These are phyloP conservation scores for Aelia acuminata DNA, from an alignment of 2,888 invertebrate species.

Conservation along the genomic window DNA sequence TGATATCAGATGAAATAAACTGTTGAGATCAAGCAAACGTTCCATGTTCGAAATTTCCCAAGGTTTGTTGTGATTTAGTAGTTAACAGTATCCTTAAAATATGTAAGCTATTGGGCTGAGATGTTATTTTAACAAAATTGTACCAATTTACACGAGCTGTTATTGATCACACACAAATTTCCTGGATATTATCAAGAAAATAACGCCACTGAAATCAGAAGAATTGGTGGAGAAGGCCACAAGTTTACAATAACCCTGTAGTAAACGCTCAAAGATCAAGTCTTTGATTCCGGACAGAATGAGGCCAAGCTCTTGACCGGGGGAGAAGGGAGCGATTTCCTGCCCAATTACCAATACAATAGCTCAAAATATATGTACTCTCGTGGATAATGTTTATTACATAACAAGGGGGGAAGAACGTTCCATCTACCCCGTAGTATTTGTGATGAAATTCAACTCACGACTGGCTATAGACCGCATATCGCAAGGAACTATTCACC, in stretches of 20 bases:
- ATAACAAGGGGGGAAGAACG: background rate
- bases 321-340: background rate
- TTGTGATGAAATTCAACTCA: background rate
- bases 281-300: background rate
- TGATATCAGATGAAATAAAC: background rate
- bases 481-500: too few relatives aligned
- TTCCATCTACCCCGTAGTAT: background rate
- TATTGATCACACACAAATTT: background rate
- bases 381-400: background rate
- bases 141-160: background rate
- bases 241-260: background rate
- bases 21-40: background rate
- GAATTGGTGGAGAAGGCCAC: background rate
- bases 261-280: constrained; percentile 7
- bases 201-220: background rate
- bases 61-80: background rate
- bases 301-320: constrained; percentile 17
- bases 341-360: constrained; percentile 13
- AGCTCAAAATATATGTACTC: background rate
- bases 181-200: background rate
- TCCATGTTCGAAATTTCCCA: background rate
- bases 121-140: background rate
- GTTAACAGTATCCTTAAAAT: background rate
- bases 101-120: background rate
- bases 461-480: background rate